Percentiles rank a stretch among this genome's conserved stretches.
phyloP scores from a whole-genome alignment of 2,888 invertebrate genomes.

The Sturmia bella region DNA sequence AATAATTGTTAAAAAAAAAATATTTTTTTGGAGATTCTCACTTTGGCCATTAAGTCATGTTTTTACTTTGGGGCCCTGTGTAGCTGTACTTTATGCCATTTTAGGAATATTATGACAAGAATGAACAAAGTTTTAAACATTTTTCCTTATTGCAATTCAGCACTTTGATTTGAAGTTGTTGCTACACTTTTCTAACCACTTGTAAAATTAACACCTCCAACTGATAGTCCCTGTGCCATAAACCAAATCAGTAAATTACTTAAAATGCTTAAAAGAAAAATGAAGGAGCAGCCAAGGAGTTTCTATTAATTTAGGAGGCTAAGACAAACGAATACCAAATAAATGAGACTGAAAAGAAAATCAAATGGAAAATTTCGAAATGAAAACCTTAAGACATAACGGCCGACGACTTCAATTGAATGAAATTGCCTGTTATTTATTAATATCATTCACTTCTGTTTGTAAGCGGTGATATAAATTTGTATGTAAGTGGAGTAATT shows the following conservation, averaged over 20 bases:
- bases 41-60: too few species aligned
- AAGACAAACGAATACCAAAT: conserved; percentile 46
- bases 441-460: conserved; percentile 17
- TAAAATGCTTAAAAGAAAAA: background rate
- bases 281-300: conserved; percentile 37
- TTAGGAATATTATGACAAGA: too few species aligned
- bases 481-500: conserved; percentile 3
- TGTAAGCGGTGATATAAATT: background rate
- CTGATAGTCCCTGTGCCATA: background rate
- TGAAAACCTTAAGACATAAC: conserved; percentile 66
- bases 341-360: conserved; percentile 68
- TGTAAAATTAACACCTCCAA: background rate
- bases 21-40: too few species aligned
- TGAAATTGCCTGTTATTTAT: conserved; percentile 76
- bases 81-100: too few species aligned
- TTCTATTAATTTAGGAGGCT: conserved; percentile 60
- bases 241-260: background rate
- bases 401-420: conserved; percentile 74
- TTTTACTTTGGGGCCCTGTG: too few species aligned
- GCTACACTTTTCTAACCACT: too few species aligned
- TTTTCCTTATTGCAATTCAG: too few species aligned
- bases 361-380: conserved; percentile 71
- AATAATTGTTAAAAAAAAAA: too few species aligned
- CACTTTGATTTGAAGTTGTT: too few species aligned
- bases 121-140: too few species aligned